Conservation (phyloP, 2,888 invertebrate genomes). For the Mesoligia furuncula region DNA sequence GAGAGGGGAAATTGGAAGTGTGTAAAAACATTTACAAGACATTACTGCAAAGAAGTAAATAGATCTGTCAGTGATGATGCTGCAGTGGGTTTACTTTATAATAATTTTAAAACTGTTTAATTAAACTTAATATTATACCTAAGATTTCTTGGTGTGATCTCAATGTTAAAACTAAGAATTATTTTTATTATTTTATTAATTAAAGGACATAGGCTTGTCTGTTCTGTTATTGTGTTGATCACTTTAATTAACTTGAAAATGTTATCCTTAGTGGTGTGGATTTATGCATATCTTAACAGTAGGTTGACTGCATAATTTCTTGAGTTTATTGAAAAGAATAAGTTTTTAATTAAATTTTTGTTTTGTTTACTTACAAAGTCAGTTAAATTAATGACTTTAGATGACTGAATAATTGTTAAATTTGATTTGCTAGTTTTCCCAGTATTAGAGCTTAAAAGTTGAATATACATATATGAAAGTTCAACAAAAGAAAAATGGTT, state of each 20-base stretch:
- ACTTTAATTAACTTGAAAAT: too few relatives aligned
- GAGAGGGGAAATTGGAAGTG: background rate
- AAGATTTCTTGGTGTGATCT: background rate
- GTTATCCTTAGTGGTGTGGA: too few relatives aligned
- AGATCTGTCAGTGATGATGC: background rate
- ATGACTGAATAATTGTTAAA: background rate
- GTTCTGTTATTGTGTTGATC: too few relatives aligned
- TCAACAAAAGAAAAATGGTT: background rate
- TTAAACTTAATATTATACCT: background rate
- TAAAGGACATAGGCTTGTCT: too few relatives aligned
- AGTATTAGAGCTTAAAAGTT: background rate
- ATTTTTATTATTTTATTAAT: background rate
- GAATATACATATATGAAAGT: background rate
- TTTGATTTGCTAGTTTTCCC: background rate
- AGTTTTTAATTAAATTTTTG: background rate
- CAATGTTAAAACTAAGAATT: background rate
- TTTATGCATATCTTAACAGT: too few relatives aligned
- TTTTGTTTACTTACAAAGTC: background rate
- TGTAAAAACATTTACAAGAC: too few relatives aligned
- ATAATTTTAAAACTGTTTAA: background rate
- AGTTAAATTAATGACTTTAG: background rate
- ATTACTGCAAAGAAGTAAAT: too few relatives aligned
- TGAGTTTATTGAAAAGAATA: too few relatives aligned
- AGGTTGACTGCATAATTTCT: too few relatives aligned
- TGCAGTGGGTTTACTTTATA: background rate